A percentile compares a stretch with the other conserved stretches of the same genome.
phyloP scores from a whole-genome alignment of 2,797 vertebrate genomes.

The Stomatorhinus walkeri region DNA sequence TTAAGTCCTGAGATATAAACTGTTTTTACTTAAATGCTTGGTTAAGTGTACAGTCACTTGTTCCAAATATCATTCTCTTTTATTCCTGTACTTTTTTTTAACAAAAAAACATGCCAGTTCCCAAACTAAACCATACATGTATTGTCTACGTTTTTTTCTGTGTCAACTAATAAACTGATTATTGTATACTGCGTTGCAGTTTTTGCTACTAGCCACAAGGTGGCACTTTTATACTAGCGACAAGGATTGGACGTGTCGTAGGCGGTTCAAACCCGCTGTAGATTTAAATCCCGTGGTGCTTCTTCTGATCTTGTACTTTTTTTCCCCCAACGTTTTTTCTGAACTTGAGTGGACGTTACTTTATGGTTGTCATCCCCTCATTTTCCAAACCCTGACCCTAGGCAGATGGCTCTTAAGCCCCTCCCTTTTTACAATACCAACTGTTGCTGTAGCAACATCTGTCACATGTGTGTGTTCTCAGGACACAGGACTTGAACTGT shows the following conservation, averaged over 20 bases:
- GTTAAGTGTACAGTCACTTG: background rate
- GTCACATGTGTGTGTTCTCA: background rate
- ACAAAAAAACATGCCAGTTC: background rate
- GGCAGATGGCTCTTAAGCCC: conserved; percentile 19
- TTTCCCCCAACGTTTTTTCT: background rate
- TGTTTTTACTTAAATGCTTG: background rate
- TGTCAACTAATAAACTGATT: background rate
- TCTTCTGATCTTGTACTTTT: background rate
- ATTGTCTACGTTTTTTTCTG: background rate
- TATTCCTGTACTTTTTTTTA: background rate
- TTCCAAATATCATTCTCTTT: background rate
- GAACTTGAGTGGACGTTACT: background rate
- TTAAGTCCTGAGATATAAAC: background rate
- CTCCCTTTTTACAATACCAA: conserved; percentile 15
- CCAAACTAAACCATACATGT: background rate
- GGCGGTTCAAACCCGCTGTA: background rate
- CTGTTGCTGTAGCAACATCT: conserved; percentile 26
- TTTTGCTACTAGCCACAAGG: background rate
- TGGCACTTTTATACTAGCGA: background rate
- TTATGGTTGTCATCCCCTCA: background rate
- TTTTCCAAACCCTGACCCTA: conserved; percentile 13
- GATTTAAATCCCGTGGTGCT: background rate
- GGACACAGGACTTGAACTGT: background rate
- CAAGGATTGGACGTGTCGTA: background rate
- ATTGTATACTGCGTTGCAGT: background rate